Base-by-base conservation (phyloP, 2,888 invertebrate genomes). In the Drosophila formosana region DNA sequence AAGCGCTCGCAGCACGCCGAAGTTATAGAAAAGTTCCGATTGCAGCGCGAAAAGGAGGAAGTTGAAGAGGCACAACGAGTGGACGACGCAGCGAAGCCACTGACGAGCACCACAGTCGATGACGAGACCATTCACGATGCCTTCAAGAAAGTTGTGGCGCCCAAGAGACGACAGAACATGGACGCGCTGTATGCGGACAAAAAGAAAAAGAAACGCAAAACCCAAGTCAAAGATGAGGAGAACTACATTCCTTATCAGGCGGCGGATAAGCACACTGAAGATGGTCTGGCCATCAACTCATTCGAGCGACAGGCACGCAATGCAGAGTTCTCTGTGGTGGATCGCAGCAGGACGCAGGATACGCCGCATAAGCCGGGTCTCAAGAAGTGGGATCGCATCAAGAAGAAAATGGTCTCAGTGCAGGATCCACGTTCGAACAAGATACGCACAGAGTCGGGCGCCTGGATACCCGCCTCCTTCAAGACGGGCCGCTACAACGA, bases 381-480 rank as follows among this genome's bases (percentile, higher is more conserved):
- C 78, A 95, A 95, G 90, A 95, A 95, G 90, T 98, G 99, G 99
- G 99, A 99, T 93, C 94, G 98, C 52, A 98, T 98, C 91, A 96
- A 97, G 92, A 99, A 99, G 94, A 98, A 97, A 93, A 98, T 98
- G 96, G 96, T 99, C 34, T 94, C 95, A 28, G 94, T 91, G 3
- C 89, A 91, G 66, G 92, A 90, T 89, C 91, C 91, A 3, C 95
- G 95, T 78, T 92, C 93, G 25, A 96, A 96, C 60, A 97, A 96
- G 93, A 98, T 99, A 76, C 96, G 96, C 84, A 99, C 99, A 0
- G 99, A 99, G 93, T 98, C 98, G 69, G 99, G 99, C 18, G 95
- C 95, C 0, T 97, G 97, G 95, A 98, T 99, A 82, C 96, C 98
- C 0, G 97, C 98, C 0, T 96, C 97, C 0, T 99, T 97, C 93